phyloP scores from a whole-genome alignment of 2,888 invertebrate genomes.

The Portevinia maculata region DNA sequence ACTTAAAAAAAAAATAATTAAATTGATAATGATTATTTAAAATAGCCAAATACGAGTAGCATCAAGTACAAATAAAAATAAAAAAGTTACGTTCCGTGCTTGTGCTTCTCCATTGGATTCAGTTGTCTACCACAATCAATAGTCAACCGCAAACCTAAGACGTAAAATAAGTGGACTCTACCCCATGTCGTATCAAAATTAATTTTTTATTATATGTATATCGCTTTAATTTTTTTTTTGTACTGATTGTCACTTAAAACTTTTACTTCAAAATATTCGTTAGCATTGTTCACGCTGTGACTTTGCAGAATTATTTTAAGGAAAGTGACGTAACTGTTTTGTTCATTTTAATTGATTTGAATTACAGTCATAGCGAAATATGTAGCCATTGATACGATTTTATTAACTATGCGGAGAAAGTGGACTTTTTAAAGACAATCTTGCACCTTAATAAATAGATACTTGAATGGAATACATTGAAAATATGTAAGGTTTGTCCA shows the following conservation, averaged over 20 bases:
- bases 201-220: background rate
- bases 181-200: background rate
- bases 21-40: slow-evolving; percentile 34
- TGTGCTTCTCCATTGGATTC: slow-evolving; percentile 31
- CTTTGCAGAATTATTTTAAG: slow-evolving; percentile 24
- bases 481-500: too few species aligned
- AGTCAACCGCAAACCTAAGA: slow-evolving; percentile 20
- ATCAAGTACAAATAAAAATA: slow-evolving; percentile 2
- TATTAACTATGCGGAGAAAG: background rate
- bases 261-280: slow-evolving; percentile 18
- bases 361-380: slow-evolving; percentile 3
- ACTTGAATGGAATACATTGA: too few species aligned
- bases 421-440: too few species aligned
- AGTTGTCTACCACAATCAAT: slow-evolving; percentile 29
- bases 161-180: slow-evolving; percentile 52
- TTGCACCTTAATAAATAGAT: too few species aligned
- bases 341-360: slow-evolving; percentile 50
- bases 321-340: slow-evolving; percentile 47
- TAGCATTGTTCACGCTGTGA: background rate
- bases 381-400: background rate
- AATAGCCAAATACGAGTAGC: slow-evolving; percentile 27
- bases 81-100: slow-evolving; percentile 20
- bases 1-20: slow-evolving; percentile 14
- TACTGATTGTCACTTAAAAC: slow-evolving; percentile 51
- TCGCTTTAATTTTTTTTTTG: slow-evolving; percentile 25